Evolutionary conservation across 37 sponge, comb jelly and placozoan species (phyloP), one percentile per base, ranked within the genome.

Genomic region (Geodia barretti): DNA sequence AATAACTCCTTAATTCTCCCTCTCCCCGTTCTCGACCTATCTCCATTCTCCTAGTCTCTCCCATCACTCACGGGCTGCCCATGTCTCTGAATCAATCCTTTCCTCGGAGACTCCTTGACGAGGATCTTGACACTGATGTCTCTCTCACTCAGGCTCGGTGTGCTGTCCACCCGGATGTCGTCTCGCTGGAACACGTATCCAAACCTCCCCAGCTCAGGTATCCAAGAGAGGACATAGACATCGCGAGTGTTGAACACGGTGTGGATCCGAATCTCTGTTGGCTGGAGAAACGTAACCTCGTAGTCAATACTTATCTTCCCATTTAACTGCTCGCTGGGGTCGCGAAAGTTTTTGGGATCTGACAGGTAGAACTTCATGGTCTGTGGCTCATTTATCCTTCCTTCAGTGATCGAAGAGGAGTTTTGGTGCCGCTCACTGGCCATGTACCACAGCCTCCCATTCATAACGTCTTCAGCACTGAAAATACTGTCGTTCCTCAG

Each of bases 391-490:
- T n/a, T n/a, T n/a, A n/a, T n/a, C n/a, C n/a, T n/a, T n/a, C n/a
- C n/a, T n/a, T n/a, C n/a, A 7, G 14, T 7, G 54, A 7, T 17
- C 7, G 54, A 47, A 17, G 14, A 7, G 14, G 7, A 17, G 14
- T 17, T 14, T 47, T 47, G 54, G 54, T 7, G 11, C 11, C 14
- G 54, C 11, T 47, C 7, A 14, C 14, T 47, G 54, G 54, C 54
- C 7, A 41, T 43, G 38, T 86, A 86, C 19, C 25, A 31, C 24
- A 86, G 37, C 21, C 60, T 43, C 24, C 87, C 87, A 29, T 34
- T 19, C 0, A 74, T 5, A 25, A 86, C 36, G 39, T 86, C 87
- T 37, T 41, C 30, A 5, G 75, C 75, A 2, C 69, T 75, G 69
- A 86, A 86, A 23, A 24, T 79, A 47, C 69, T 39, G 65, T 66